Evolutionary conservation across 2,888 invertebrate genomes (phyloP).

Genomic region (Caenorhabditis virilis): DNA sequence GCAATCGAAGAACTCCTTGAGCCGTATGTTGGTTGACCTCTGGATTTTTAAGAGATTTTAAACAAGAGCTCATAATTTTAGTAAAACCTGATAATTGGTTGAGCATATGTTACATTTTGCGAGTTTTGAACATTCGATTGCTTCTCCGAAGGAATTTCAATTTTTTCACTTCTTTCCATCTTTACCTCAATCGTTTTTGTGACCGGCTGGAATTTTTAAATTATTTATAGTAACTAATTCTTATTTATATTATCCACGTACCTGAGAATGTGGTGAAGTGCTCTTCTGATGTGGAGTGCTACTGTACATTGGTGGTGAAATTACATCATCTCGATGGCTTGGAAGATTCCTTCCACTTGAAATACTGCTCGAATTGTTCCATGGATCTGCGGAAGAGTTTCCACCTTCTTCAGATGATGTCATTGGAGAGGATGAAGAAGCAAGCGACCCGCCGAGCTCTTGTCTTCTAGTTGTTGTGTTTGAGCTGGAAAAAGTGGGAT

Average conservation of each 20-base stretch:
- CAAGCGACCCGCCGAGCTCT: conserved; percentile 29
- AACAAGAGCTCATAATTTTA: background rate
- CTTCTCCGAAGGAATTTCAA: conserved; percentile 9
- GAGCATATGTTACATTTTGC: conserved; percentile 36
- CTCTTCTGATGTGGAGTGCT: conserved; percentile 34
- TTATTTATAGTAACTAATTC: background rate
- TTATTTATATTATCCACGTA: background rate
- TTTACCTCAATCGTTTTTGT: conserved; percentile 45
- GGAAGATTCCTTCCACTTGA: conserved; percentile 19
- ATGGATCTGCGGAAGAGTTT: conserved; percentile 38
- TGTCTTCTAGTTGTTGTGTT: conserved; percentile 22
- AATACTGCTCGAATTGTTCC: conserved; percentile 36
- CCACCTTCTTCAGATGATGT: conserved; percentile 47
- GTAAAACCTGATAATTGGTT: conserved; percentile 37
- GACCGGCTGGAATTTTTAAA: conserved; percentile 16
- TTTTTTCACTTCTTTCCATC: conserved; percentile 42
- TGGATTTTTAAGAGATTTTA: background rate
- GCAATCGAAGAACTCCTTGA: conserved; percentile 44
- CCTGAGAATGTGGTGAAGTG: conserved; percentile 12
- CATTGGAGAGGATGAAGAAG: conserved; percentile 47
- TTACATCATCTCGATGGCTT: conserved; percentile 6
- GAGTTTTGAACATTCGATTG: conserved; percentile 11
- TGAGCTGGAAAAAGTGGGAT: too few relatives aligned
- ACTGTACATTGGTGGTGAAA: conserved; percentile 36
- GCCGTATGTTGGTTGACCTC: conserved; percentile 31